Evolutionary conservation across 2,113 vertebrate species (phyloP).

Genomic region (Oncorhynchus clarkii): DNA sequence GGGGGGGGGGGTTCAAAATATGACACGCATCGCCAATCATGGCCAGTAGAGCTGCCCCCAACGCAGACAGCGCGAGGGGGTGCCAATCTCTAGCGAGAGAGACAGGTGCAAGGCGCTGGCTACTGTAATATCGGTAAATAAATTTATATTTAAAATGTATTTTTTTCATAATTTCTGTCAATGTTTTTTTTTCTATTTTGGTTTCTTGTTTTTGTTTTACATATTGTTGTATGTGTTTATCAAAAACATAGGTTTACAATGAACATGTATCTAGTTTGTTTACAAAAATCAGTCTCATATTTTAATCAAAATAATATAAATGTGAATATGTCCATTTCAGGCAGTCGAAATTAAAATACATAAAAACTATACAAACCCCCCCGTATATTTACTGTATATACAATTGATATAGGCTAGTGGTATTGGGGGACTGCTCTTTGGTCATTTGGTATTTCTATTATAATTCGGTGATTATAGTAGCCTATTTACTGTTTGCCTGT

Average conservation of each 20-base stretch:
- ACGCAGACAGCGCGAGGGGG: constrained; percentile 50
- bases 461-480: background rate
- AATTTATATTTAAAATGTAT: constrained; percentile 47
- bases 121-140: constrained; percentile 53
- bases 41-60: constrained; percentile 33
- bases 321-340: background rate
- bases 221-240: background rate
- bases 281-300: background rate
- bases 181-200: constrained; percentile 35
- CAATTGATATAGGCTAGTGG: background rate
- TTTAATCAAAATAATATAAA: background rate
- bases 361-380: background rate
- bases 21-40: constrained; percentile 64
- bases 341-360: background rate
- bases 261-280: background rate
- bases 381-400: background rate
- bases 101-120: constrained; percentile 66
- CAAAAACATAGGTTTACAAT: background rate
- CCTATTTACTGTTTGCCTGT: constrained; percentile 8
- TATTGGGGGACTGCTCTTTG: background rate
- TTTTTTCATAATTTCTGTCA: constrained; percentile 32
- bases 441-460: constrained; percentile 1
- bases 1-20: constrained; percentile 45
- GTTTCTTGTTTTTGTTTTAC: constrained; percentile 12
- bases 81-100: constrained; percentile 55